Conservation (phyloP, 2,888 invertebrate species). For the Dicyrtomina minuta region DNA sequence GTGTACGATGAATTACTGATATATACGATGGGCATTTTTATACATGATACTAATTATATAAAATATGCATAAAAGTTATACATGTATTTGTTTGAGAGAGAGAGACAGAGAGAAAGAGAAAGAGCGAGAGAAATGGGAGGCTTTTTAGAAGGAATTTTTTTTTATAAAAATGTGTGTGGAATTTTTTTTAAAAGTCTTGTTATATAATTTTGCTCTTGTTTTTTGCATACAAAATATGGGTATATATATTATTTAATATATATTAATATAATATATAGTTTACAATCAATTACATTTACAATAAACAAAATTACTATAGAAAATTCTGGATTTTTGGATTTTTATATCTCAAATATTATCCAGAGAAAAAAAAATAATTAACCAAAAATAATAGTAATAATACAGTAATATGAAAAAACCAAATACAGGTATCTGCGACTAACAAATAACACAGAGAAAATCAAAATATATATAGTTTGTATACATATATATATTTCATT, state of each 20-base stretch:
- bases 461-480: background rate
- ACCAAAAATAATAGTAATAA: constrained; percentile 5
- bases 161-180: background rate
- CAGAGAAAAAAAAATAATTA: background rate
- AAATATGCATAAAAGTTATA: no score
- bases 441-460: constrained; percentile 3
- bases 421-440: constrained; percentile 20
- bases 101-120: no score
- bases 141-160: background rate
- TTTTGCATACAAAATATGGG: background rate
- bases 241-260: background rate
- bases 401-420: no score
- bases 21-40: background rate
- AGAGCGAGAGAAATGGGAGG: background rate
- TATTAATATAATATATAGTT: no score
- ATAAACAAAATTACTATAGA: background rate
- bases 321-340: background rate
- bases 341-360: no score
- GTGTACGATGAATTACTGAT: background rate
- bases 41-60: background rate
- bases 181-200: background rate
- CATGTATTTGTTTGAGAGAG: no score
- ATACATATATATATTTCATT: no score
- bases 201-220: constrained; percentile 1
- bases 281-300: no score